Base-by-base conservation (phyloP, 2,797 vertebrate genomes). In the Geotrypetes seraphini region DNA sequence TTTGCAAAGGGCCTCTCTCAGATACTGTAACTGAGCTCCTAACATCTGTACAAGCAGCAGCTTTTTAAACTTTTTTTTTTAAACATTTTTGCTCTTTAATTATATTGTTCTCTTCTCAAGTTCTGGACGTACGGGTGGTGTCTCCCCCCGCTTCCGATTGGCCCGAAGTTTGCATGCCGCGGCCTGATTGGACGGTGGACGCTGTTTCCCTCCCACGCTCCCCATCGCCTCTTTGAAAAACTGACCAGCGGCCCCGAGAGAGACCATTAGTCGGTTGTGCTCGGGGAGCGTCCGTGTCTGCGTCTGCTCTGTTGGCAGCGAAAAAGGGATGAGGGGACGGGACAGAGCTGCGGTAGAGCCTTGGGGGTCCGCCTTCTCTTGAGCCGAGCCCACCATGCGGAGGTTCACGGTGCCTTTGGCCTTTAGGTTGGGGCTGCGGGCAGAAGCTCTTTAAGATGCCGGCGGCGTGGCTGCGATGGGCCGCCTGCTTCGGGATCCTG, bases 401-500 rank as follows among this genome's bases (percentile, higher is more conserved):
- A 13, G 21, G 5, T 18, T 4, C 2, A 25, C 15, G 12, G 35
- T 44, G 9, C 39, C 43, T 19, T 11, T 30, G 27, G 8, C 23
- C 12, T 17, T 10, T 13, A 10, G 23, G 7, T 26, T 10, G 6
- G 14, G 33, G 30, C 7, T 10, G 6, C 14, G 33, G 30, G 7
- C 32, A 8, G 4, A 19, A 15, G 19, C 16, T 33, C 8, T 19
- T 8, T 7, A 16, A n/a, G 30, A 43, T 46, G 28, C 56, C 56
- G 53, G 21, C 33, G 20, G 15, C 11, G 35, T 27, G 49, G 22
- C 43, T 45, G 43, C 5, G 15, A 12, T 22, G 43, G 47, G 28
- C 39, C 33, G 27, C 39, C 10, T 53, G 59, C 32, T 11, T 39
- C 7, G 38, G 50, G 8, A 50, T 63, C 60, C 66, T 77, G 46